Evolutionary conservation across 2,888 invertebrate species (phyloP).

Genomic region (Dermolepida albohirtum): DNA sequence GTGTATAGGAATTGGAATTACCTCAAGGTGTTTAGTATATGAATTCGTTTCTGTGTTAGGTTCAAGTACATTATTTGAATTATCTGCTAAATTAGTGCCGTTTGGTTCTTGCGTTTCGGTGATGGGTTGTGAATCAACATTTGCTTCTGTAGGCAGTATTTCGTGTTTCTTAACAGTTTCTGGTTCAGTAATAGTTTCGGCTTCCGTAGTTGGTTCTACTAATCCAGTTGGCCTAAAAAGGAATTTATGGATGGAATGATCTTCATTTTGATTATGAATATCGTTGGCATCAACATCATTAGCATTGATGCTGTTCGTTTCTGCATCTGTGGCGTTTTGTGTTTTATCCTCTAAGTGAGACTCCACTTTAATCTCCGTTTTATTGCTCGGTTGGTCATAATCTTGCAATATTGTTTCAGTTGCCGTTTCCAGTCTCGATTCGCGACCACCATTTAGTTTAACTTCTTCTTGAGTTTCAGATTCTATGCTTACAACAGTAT

Average conservation of each 20-base stretch:
- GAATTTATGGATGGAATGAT: too few species aligned
- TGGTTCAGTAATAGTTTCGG: constrained; percentile 47
- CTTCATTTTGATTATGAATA: too few species aligned
- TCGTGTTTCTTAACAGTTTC: constrained; percentile 45
- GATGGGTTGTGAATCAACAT: constrained; percentile 50
- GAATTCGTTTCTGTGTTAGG: not conserved
- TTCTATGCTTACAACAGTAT: constrained; percentile 55
- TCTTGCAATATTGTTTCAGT: constrained; percentile 42
- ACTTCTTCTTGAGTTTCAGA: constrained; percentile 54
- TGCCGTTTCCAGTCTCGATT: constrained; percentile 49
- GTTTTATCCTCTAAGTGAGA: constrained; percentile 43
- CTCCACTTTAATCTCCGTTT: constrained; percentile 38
- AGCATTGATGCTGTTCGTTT: not conserved
- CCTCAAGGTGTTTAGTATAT: not conserved
- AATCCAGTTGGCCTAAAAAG: too few species aligned
- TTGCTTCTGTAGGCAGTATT: constrained; percentile 42
- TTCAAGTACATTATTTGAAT: constrained; percentile 4
- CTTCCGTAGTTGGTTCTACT: constrained; percentile 47
- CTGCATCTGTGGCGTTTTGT: constrained; percentile 7
- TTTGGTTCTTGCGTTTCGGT: constrained; percentile 24
- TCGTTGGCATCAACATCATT: too few species aligned
- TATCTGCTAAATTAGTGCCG: too few species aligned
- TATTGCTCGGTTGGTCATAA: too few species aligned
- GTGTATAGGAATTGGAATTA: constrained; percentile 29
- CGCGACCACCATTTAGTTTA: constrained; percentile 49